Base-by-base conservation (phyloP, 1,140 invertebrate species). In the Babylonia areolata region DNA sequence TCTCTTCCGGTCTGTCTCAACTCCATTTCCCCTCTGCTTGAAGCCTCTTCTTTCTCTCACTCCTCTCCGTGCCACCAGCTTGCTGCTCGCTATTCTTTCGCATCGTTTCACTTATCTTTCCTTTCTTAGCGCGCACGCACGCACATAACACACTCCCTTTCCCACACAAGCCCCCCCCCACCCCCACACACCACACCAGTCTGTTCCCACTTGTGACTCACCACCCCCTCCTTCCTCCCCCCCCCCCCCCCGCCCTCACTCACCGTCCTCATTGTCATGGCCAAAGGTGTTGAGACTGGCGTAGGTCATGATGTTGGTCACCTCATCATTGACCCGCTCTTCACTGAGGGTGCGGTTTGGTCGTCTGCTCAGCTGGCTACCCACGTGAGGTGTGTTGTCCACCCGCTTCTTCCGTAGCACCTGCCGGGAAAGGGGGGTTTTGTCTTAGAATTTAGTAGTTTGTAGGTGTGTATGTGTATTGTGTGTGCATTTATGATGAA, bases 221-320 rank as follows among this genome's bases (percentile, higher is more conserved):
- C 17, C 46, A 51, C 46, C 2, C 46, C 46, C 46, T 6, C 9
- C 58, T 12, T 20, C 9, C 58, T 12, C 58, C 15, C 58, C 0
- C 58, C 0, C 58, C 0, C 58, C 0, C 58, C 15, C 58, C 5
- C 58, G 2, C 73, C 9, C 73, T 35, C 39, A 37, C 58, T 17
- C 33, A 82, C 81, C 81, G 23, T 51, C 37, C 9, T 82, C 64
- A 28, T 39, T 35, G 2, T 82, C 9, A 11, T 77, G 75, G 75
- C 75, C 75, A 23, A 80, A 84, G 64, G 39, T 46, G 64, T 84
- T 84, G 37, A 84, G 82, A 31, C 64, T 33, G 82, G 64, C 69
- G 69, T 84, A 84, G 37, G 64, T 73, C 64, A 84, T 84, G 82
- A 84, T 84, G 82, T n/a, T 84, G 82, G 11, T 73, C 23, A 84